A percentile compares a stretch with the other conserved stretches of the same genome.
phyloP scores from a whole-genome alignment of 2,113 vertebrate species.

The Pogona vitticeps region DNA sequence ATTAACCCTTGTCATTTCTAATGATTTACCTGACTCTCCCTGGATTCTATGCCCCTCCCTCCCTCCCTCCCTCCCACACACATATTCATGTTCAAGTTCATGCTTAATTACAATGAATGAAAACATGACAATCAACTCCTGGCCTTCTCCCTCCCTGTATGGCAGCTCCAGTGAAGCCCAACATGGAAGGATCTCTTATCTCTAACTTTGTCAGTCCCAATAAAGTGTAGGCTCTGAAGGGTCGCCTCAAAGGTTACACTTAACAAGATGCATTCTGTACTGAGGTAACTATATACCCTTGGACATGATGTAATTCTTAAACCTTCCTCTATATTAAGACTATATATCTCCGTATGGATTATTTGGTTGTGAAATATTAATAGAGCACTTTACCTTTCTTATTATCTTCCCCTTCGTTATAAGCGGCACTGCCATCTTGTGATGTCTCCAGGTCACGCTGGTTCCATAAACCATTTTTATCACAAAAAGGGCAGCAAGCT shows the following conservation, averaged over 20 bases:
- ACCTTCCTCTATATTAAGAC: neutral
- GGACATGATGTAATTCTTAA: neutral
- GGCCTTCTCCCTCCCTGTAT: no score
- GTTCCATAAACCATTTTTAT: constrained; percentile 21
- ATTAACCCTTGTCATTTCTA: neutral
- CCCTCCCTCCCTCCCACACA: no score
- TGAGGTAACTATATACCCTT: neutral
- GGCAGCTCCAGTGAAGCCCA: neutral
- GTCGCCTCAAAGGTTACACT: neutral
- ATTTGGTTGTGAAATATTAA: constrained; percentile 41
- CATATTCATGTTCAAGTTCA: neutral
- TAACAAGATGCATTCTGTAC: constrained; percentile 1
- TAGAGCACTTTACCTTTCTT: constrained; percentile 27
- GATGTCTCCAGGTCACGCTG: constrained; percentile 9
- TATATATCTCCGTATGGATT: neutral
- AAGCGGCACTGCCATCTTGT: neutral
- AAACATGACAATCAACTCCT: neutral
- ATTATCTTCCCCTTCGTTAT: neutral
- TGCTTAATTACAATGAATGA: neutral
- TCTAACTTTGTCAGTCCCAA: constrained; percentile 1
- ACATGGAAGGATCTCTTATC: neutral
- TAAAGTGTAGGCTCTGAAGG: neutral
- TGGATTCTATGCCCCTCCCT: no score
- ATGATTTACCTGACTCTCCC: neutral
- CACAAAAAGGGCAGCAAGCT: constrained; percentile 24